Evolutionary conservation across 2,888 invertebrate genomes (phyloP).

Genomic region (Mantis religiosa): DNA sequence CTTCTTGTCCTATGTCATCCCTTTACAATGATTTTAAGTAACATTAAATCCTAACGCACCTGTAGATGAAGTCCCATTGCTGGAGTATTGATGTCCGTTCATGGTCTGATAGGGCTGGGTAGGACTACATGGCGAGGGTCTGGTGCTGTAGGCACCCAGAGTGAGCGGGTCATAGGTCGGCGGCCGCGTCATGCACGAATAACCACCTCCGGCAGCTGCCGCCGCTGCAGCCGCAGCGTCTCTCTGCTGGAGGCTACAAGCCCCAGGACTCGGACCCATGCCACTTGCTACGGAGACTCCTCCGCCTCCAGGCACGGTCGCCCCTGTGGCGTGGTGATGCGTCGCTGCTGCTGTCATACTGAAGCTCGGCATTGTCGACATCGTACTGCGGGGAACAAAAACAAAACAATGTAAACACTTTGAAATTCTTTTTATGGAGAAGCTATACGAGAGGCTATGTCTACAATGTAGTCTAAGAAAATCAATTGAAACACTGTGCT

Average conservation of each 20-base stretch:
- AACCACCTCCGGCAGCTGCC: conserved; percentile 46
- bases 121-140: conserved; percentile 55
- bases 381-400: conserved; percentile 43
- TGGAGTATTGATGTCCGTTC: conserved; percentile 47
- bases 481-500: too few species aligned
- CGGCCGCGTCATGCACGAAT: conserved; percentile 51
- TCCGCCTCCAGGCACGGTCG: conserved; percentile 39
- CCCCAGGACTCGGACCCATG: conserved; percentile 50
- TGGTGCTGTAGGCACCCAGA: conserved; percentile 44
- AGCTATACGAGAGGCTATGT: too few species aligned
- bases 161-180: conserved; percentile 50
- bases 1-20: too few species aligned
- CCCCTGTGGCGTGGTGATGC: conserved; percentile 42
- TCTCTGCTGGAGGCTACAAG: conserved; percentile 35
- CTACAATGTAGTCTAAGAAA: too few species aligned
- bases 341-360: conserved; percentile 38
- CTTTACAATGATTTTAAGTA: too few species aligned
- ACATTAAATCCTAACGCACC: conserved; percentile 38
- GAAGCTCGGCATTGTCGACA: conserved; percentile 57
- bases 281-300: conserved; percentile 37
- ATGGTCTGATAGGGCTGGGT: conserved; percentile 62
- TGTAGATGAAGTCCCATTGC: conserved; percentile 53
- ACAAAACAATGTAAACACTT: not conserved
- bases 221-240: conserved; percentile 34
- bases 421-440: too few species aligned